These are phyloP conservation scores for Nebria brevicollis DNA, from an alignment of 2,888 invertebrate genomes.

Conservation along the genomic window DNA sequence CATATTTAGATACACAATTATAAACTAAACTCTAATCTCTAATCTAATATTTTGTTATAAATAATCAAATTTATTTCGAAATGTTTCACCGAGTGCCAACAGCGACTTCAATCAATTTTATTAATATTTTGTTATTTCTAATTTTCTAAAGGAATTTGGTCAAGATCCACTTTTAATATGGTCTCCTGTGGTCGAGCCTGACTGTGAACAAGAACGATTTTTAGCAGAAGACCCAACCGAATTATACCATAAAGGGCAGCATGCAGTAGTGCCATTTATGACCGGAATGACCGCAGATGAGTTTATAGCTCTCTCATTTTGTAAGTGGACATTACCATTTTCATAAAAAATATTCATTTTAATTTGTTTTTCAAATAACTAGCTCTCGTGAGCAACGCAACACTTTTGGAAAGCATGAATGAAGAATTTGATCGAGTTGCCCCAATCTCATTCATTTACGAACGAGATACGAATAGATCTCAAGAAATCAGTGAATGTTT, in stretches of 20 bases:
- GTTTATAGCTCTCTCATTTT: slow-evolving; percentile 70
- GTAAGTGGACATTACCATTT: slow-evolving; percentile 62
- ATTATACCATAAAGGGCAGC: slow-evolving; percentile 67
- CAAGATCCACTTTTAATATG: slow-evolving; percentile 66
- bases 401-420: slow-evolving; percentile 67
- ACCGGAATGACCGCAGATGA: slow-evolving; percentile 75
- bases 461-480: slow-evolving; percentile 67
- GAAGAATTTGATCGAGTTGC: slow-evolving; percentile 71
- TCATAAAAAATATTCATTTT: background rate
- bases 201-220: slow-evolving; percentile 75
- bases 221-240: slow-evolving; percentile 70
- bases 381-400: slow-evolving; percentile 67
- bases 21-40: too few species aligned
- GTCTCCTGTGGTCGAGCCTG: slow-evolving; percentile 73
- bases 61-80: too few species aligned
- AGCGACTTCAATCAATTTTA: too few species aligned
- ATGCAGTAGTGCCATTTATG: slow-evolving; percentile 72
- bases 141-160: slow-evolving; percentile 25
- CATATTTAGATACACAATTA: too few species aligned
- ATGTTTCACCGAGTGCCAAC: too few species aligned
- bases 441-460: slow-evolving; percentile 72
- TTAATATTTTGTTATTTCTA: slow-evolving; percentile 20
- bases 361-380: slow-evolving; percentile 21
- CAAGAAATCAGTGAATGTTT: slow-evolving; percentile 65
- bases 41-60: background rate